These are phyloP conservation scores for Tamandua tetradactyla DNA, from an alignment of 2,797 vertebrate genomes.

Conservation along the genomic window DNA sequence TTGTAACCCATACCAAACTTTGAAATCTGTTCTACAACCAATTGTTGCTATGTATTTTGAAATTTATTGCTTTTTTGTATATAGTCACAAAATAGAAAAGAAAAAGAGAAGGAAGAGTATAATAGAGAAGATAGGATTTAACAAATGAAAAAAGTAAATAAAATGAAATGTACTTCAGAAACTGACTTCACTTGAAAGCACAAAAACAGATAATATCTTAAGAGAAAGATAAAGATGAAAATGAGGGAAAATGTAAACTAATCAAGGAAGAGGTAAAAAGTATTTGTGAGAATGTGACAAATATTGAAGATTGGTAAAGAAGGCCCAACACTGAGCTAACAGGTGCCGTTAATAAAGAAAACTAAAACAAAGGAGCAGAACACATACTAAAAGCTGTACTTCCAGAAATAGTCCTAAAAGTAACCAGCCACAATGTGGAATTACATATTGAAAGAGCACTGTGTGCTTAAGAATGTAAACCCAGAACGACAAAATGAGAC, in stretches of 20 bases:
- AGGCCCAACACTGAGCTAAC: not conserved
- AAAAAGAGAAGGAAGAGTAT: no score
- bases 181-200: not conserved
- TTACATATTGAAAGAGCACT: not conserved
- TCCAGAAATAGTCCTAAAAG: not conserved
- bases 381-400: not conserved
- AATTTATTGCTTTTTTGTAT: no score
- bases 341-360: not conserved
- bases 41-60: no score
- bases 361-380: not conserved
- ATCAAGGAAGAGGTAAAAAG: not conserved
- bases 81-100: no score
- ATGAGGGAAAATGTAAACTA: not conserved
- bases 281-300: not conserved
- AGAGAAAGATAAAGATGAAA: not conserved
- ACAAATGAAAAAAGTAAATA: no score
- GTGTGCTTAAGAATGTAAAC: not conserved
- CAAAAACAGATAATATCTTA: not conserved
- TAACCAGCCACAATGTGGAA: not conserved
- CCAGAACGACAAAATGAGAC: not conserved
- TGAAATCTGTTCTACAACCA: no score
- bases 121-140: no score
- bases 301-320: not conserved
- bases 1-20: no score
- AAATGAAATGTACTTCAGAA: not conserved